These are phyloP conservation scores for Lepidonotus clava DNA, from an alignment of 2,888 invertebrate genomes.

Conservation along the genomic window DNA sequence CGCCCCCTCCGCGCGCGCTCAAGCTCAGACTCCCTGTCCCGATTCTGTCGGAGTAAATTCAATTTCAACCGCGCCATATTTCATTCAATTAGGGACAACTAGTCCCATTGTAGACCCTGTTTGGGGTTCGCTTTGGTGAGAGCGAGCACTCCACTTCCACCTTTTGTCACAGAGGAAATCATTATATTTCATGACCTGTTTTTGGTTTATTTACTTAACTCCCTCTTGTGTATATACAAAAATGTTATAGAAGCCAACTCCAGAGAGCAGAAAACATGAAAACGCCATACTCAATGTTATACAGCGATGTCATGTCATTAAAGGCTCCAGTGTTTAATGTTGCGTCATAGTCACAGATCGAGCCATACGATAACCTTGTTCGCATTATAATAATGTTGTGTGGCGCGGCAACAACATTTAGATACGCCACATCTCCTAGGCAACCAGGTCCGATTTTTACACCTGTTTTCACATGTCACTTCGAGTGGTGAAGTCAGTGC, in stretches of 20 bases:
- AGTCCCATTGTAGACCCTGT: not conserved
- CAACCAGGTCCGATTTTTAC: not conserved
- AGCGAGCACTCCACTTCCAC: too few relatives aligned
- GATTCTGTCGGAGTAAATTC: slow-evolving; percentile 44
- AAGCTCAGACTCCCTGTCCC: not conserved
- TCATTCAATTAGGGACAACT: slow-evolving; percentile 23
- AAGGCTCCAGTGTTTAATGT: not conserved
- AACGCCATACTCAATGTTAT: not conserved
- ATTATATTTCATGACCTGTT: too few relatives aligned
- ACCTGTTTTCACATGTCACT: slow-evolving; percentile 5
- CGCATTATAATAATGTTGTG: not conserved
- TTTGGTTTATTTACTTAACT: too few relatives aligned
- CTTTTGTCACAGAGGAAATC: too few relatives aligned
- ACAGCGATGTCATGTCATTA: not conserved
- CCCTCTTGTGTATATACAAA: too few relatives aligned
- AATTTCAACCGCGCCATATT: slow-evolving; percentile 51
- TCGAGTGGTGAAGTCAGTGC: not conserved
- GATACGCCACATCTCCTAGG: not conserved
- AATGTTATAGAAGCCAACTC: too few relatives aligned
- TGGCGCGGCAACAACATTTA: not conserved
- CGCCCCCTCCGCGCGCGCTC: not conserved
- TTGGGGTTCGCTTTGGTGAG: too few relatives aligned
- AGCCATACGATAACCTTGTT: not conserved
- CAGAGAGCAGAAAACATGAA: too few relatives aligned
- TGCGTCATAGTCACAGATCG: not conserved